A percentile compares a stretch with the other conserved stretches of the same genome.
phyloP scores from a whole-genome alignment of 2,797 vertebrate species.

The Trichosurus vulpecula region DNA sequence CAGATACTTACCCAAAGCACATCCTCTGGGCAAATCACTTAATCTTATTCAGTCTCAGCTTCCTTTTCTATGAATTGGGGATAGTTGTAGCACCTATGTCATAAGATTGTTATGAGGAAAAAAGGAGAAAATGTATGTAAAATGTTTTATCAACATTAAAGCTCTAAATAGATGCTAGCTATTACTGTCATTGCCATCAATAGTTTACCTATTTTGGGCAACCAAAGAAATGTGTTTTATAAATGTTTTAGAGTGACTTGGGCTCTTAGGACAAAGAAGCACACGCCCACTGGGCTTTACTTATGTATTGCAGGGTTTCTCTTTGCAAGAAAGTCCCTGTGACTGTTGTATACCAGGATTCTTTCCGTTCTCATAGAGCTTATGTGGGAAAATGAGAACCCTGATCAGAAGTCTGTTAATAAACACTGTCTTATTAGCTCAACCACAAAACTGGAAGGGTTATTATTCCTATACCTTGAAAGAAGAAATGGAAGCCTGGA shows the following conservation, averaged over 20 bases:
- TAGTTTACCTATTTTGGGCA: neutral
- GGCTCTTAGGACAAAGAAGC: neutral
- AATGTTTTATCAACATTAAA: neutral
- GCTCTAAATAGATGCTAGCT: too few relatives aligned
- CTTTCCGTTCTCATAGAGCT: neutral
- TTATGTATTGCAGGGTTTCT: neutral
- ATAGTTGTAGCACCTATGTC: neutral
- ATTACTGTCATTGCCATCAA: neutral
- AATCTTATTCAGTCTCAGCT: neutral
- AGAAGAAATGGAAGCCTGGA: conserved; percentile 37
- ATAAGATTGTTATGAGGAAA: neutral
- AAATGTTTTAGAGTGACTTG: conserved; percentile 5
- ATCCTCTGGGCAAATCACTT: neutral
- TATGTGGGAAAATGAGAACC: neutral
- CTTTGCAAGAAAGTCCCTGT: neutral
- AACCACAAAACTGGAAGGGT: neutral
- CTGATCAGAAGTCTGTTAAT: neutral
- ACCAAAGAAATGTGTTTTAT: neutral
- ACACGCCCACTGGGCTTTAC: neutral
- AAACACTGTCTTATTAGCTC: conserved; percentile 30
- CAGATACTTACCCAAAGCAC: neutral
- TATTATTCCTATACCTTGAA: neutral
- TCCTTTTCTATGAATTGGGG: neutral
- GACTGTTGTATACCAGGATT: neutral
- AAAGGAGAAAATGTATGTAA: neutral